Evolutionary conservation across 2,113 vertebrate species (phyloP), one percentile per base, ranked within the genome.

Genomic region (Daubentonia madagascariensis): DNA sequence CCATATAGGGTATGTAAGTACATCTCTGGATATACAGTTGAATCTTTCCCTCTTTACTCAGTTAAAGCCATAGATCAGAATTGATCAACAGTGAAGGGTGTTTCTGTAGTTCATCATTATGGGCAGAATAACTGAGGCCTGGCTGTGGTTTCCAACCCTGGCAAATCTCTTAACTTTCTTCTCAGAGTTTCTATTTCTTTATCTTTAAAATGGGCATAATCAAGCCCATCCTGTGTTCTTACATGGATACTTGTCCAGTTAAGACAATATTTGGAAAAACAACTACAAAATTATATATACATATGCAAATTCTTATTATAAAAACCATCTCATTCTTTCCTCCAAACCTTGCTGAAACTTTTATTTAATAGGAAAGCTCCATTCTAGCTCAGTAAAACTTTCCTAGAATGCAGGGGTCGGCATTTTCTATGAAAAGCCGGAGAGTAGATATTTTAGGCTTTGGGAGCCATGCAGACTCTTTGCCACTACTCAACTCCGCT

Each of bases 351-450:
- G 30, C 35, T 72, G 13, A 79, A 83, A 59, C 28, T 50, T 90
- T 57, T 43, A 0, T 73, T 35, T 45, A 80, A 43, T 37, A 90
- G 61, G 17, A 93, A 85, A 85, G n/a, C 30, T 73, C n/a, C 70
- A 40, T 78, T 86, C 68, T 91, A 80, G 35, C 35, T 73, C 23
- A 50, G 18, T 28, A 13, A 89, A 89, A 50, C 59, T 92, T 79
- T 59, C 37, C 84, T 80, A 68, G 17, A 78, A 35, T 81, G 48
- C 40, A 57, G 12, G 45, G 52, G 3, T 79, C 75, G 63, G 70
- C 40, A 37, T 94, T 96, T 96, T 89, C 92, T 86, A n/a, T 70
- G 61, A 89, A 91, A 88, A 37, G 9, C 28, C 48, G n/a, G 54
- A 84, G 22, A 63, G 8, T 45, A 91, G 59, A 40, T 88, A 80